Base-by-base conservation (phyloP, 2,113 vertebrate genomes). In the Apaloderma vittatum region DNA sequence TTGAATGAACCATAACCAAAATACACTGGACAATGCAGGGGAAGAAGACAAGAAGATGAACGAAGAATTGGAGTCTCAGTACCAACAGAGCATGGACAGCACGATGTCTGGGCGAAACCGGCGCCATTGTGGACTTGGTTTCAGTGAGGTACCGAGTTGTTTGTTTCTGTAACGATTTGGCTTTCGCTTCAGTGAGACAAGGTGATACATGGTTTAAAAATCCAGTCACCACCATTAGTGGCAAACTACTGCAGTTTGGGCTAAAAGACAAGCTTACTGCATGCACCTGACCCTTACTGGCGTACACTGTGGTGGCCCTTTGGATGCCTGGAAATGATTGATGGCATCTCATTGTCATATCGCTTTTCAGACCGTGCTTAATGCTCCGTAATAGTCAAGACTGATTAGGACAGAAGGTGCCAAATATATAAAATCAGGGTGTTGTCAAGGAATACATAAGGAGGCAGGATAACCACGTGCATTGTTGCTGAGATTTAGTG, bases 71-170 rank as follows among this genome's bases (percentile, higher is more conserved):
- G 99, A 99, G 97, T 98, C 98, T 85, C 99, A 99, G 90, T 99
- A 99, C 96, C 99, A 99, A 58, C 99, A 99, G 93, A 98, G 99
- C 94, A 98, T 99, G 98, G 99, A 99, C 63, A 99, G 99, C 91
- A 99, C 99, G 49, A 97, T 99, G 95, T 99, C 99, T 0, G 99
- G 99, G 62, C 98, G 99, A 80, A 99, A 99, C 94, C 98, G 99
- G 78, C 98, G 99, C 94, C 99, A 99, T 81, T 99, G 99, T 20
- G 99, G 99, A 58, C 98, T 99, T 51, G 99, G 99, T 16, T 99
- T 99, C 97, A 99, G 98, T 77, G 99, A 99, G 99, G 99, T 99
- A 98, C 63, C 70, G 68, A 80, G 45, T 76, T 81, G 78, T 61
- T 77, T 73, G 51, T 80, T 97, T 74, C 46, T 12, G 0, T 19